Base-by-base conservation (phyloP, 1,140 invertebrate species). In the Hycleus phaleratus region DNA sequence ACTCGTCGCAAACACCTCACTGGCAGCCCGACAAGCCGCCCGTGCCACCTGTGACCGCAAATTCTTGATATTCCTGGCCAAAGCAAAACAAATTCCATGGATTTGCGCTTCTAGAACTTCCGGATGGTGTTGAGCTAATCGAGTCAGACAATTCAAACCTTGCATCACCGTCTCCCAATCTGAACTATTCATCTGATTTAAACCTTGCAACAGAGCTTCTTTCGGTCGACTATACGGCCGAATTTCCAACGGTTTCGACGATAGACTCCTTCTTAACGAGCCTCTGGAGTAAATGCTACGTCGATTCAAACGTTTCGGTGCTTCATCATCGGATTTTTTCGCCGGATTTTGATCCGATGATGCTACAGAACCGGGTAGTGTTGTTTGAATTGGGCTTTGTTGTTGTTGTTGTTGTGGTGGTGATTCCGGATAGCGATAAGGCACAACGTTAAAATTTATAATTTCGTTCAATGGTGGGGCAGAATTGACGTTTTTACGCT, bases 31-130 rank as follows among this genome's bases (percentile, higher is more conserved):
- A 67, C 94, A 95, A 4, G 93, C 90, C 9, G 86, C 81, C 59
- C 93, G 79, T 0, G 92, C 85, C 0, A 97, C 94, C 73, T 95
- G 91, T 0, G 94, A 96, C 4, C 95, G 78, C 24, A 97, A 77
- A 74, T 93, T 96, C 46, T 82, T 85, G 12, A 94, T 84, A 62
- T 96, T 91, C 48, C 81, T 80, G 0, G 88, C 81, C 1, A 94
- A 69, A 32, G 83, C 76, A 26, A 91, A 76, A 38, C 85, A 84
- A 24, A 90, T 78, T 51, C 78, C 81, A 75, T 80, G 82, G 59
- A 81, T 76, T 64, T 81, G 82, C 11, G 69, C 66, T 49, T 75
- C 75, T 2, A 89, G 56, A 7, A 80, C 68, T 43, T 91, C 85
- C 0, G 84, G 78, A 66, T 91, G 83, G 65, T 88, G 83, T 54